Evolutionary conservation across 2,888 invertebrate species (phyloP), one percentile per base, ranked within the genome.

Genomic region (Dryobotodes eremita): DNA sequence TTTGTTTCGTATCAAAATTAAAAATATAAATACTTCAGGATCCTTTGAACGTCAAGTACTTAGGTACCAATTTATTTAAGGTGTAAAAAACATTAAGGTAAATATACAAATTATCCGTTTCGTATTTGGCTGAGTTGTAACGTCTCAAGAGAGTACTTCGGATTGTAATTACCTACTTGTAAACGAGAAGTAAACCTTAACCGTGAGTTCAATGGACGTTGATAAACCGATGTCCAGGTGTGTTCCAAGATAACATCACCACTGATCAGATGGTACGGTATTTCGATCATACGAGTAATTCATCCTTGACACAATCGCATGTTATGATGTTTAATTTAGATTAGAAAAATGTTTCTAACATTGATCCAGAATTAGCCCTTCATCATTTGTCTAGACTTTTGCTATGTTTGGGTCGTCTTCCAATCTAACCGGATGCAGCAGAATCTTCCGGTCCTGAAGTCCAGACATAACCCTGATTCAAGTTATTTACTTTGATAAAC

Each of bases 91-190:
- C 20, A 68, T 17, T 17, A 46, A 62, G 20, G 31, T 57, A 75
- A 69, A 23, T 50, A 64, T 48, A 65, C 23, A 23, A 72, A 69
- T 57, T 65, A 70, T 77, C 20, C 65, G 46, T 77, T 69, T 71
- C 31, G 1, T 55, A 48, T 7, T 31, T 48, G 53, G 53, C 31
- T 57, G 50, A 71, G 50, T 50, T n/a, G 42, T 65, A 20, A 53
- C 15, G n/a, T 42, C 36, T 78, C 20, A 55, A 59, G 36, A 78
- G 84, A 61, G 78, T 57, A 62, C 79, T 84, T 78, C 55, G 61
- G 53, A 65, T n/a, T 50, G 70, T 68, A 68, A 17, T 13, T 20
- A 23, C 50, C 17, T 13, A 72, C 59, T 50, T 55, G 57, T 26
- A n/a, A 82, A 74, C 42, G 42, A 65, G n/a, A 48, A 50, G 50